These are phyloP conservation scores for Anastatus disparis DNA, from an alignment of 1,140 invertebrate species.

Conservation along the genomic window DNA sequence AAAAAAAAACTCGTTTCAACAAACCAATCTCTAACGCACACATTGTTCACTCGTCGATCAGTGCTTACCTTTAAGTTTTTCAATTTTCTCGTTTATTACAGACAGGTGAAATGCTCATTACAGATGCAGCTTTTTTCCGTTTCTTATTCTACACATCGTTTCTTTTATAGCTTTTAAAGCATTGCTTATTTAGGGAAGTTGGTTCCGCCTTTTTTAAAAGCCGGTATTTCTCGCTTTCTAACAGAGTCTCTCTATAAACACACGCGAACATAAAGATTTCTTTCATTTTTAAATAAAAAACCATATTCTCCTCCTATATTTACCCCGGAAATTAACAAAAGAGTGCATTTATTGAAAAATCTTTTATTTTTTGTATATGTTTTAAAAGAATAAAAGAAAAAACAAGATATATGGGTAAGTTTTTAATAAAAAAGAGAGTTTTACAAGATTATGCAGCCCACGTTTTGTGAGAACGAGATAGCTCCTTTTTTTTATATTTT, in stretches of 20 bases:
- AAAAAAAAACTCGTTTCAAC: not conserved
- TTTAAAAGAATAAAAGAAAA: no score
- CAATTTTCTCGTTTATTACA: conserved; percentile 19
- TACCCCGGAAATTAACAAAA: not conserved
- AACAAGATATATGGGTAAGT: no score
- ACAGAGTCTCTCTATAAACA: not conserved
- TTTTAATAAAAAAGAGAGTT: not conserved
- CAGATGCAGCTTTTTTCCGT: conserved; percentile 12
- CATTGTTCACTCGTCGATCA: conserved; percentile 3
- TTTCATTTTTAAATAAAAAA: no score
- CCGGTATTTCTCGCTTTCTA: conserved; percentile 41
- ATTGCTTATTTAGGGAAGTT: not conserved
- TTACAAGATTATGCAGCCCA: conserved; percentile 9
- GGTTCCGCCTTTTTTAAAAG: conserved; percentile 29
- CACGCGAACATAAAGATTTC: conserved; percentile 13
- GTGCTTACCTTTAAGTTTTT: not conserved
- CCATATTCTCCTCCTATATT: no score
- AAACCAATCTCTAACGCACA: conserved; percentile 15
- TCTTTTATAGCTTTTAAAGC: no score
- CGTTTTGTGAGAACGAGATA: not conserved
- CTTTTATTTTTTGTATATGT: not conserved
- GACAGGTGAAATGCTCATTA: conserved; percentile 21
- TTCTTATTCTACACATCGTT: no score
- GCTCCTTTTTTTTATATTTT: not conserved
- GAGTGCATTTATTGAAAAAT: not conserved